Evolutionary conservation across 2,888 invertebrate species (phyloP).

Genomic region (Drosophila multiciliata): DNA sequence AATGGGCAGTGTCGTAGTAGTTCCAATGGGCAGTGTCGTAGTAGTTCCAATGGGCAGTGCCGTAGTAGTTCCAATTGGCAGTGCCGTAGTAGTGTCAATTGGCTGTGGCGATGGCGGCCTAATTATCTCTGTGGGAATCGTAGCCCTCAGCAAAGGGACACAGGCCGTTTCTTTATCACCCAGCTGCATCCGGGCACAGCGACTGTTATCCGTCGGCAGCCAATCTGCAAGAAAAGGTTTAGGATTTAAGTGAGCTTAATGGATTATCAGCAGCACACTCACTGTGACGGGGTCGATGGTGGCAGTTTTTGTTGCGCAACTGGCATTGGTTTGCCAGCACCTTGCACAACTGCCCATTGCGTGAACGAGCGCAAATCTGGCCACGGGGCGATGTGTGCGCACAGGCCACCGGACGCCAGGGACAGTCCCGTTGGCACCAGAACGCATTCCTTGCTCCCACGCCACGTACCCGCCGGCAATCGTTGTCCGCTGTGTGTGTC

Average conservation of each 20-base stretch:
- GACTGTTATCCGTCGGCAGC: slow-evolving; percentile 46
- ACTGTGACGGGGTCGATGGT: slow-evolving; percentile 47
- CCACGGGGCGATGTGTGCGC: slow-evolving; percentile 3
- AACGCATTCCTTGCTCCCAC: slow-evolving; percentile 27
- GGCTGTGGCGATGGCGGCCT: not conserved
- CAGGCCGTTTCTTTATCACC: slow-evolving; percentile 54
- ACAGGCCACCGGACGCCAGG: slow-evolving; percentile 33
- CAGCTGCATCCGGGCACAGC: slow-evolving; percentile 47
- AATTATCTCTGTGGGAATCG: not conserved
- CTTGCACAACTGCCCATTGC: slow-evolving; percentile 49
- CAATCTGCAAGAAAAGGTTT: slow-evolving; percentile 47
- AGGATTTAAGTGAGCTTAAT: too few species aligned
- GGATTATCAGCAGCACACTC: slow-evolving; percentile 30
- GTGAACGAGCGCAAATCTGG: slow-evolving; percentile 56
- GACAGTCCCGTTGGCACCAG: slow-evolving; percentile 50
- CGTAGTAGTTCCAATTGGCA: not conserved
- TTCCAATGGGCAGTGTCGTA: too few species aligned
- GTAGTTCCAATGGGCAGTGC: too few species aligned
- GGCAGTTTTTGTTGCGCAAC: slow-evolving; percentile 62
- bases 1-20: not conserved
- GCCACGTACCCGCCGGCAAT: slow-evolving; percentile 48
- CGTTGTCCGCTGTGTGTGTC: slow-evolving; percentile 36
- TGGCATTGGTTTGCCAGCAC: slow-evolving; percentile 58
- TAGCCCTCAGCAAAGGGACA: not conserved
- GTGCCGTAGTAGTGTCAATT: not conserved